These are phyloP conservation scores for Bos indicus DNA, from an alignment of 2,113 vertebrate species.

Conservation along the genomic window DNA sequence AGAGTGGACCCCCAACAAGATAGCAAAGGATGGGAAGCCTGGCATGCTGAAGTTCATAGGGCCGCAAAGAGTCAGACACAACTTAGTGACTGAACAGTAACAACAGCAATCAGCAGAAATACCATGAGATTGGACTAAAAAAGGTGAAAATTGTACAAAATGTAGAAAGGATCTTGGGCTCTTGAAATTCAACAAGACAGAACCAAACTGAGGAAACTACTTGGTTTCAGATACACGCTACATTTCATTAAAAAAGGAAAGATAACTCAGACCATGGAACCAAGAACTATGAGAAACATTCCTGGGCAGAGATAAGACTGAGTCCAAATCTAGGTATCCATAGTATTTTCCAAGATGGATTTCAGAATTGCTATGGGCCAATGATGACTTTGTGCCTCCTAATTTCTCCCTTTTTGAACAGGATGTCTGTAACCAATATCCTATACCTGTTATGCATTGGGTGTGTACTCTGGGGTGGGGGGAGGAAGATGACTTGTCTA, in stretches of 20 bases:
- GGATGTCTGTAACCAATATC: neutral
- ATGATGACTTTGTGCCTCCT: neutral
- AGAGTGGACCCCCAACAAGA: neutral
- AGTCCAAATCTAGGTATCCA: neutral
- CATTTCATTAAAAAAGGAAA: neutral
- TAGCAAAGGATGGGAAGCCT: neutral
- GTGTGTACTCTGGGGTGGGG: neutral
- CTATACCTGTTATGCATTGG: neutral
- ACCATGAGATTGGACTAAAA: neutral
- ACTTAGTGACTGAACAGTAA: neutral
- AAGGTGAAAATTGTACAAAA: neutral
- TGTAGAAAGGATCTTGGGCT: neutral
- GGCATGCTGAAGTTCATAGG: neutral
- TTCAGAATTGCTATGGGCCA: neutral
- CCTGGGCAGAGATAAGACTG: neutral
- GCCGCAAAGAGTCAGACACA: accelerated
- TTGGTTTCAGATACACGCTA: neutral
- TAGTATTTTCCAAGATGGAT: neutral
- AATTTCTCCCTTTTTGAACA: neutral
- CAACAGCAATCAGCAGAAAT: neutral
- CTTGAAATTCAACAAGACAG: neutral
- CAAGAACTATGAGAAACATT: neutral
- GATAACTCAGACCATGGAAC: neutral
- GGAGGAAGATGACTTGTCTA: neutral
- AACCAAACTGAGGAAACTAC: neutral